Conservation (phyloP, 2,113 vertebrate species). For the Alouatta palliata region DNA sequence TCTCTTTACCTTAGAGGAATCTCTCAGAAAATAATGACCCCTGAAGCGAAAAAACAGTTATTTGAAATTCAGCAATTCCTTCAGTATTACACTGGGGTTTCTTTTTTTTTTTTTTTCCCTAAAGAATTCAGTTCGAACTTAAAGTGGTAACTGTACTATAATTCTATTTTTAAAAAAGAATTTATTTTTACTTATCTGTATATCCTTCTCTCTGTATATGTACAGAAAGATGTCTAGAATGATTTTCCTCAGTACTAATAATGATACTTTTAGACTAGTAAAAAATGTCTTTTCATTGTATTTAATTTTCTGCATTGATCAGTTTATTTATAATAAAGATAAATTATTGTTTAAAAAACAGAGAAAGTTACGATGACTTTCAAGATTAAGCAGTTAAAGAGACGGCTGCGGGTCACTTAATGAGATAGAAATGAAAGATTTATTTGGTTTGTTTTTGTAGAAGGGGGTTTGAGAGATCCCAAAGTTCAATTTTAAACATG, state of each 20-base stretch:
- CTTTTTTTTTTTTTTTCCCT: background rate
- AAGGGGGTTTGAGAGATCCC: background rate
- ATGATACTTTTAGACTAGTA: slow-evolving; percentile 15
- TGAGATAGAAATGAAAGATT: background rate
- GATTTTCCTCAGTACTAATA: slow-evolving; percentile 23
- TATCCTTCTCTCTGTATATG: background rate
- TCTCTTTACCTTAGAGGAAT: slow-evolving; percentile 16
- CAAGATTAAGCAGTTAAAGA: slow-evolving; percentile 20
- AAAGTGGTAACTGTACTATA: slow-evolving; percentile 19
- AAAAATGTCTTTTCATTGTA: slow-evolving; percentile 31
- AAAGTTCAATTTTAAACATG: background rate
- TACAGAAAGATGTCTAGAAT: background rate
- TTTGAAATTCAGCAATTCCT: slow-evolving; percentile 47
- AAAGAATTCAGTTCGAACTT: slow-evolving; percentile 35
- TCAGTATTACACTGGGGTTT: background rate
- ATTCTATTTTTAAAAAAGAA: background rate
- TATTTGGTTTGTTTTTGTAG: background rate
- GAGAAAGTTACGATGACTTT: slow-evolving; percentile 16
- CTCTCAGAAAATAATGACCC: background rate
- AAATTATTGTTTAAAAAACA: slow-evolving; percentile 43
- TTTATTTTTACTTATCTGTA: background rate
- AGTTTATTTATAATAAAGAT: slow-evolving; percentile 59
- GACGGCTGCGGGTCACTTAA: background rate
- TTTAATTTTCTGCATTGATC: slow-evolving; percentile 9
- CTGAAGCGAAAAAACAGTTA: background rate